These are phyloP conservation scores for Eupeodes luniger DNA, from an alignment of 2,888 invertebrate species.

Conservation along the genomic window DNA sequence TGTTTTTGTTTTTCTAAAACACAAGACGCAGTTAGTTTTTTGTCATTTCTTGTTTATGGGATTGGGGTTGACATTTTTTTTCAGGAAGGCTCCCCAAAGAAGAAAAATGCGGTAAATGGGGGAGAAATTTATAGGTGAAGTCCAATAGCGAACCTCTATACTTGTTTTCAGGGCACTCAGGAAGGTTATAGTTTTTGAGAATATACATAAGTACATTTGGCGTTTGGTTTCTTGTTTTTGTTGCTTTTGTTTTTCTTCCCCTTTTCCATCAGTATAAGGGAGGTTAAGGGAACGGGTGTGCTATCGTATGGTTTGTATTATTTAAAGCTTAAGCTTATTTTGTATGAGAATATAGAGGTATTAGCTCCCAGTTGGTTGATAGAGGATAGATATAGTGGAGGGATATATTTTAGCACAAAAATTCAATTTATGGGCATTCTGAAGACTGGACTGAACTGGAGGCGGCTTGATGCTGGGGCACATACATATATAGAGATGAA, in stretches of 20 bases:
- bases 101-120: conserved; percentile 37
- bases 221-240: not conserved
- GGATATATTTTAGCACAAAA: conserved; percentile 19
- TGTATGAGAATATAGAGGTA: conserved; percentile 11
- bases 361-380: conserved; percentile 36
- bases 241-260: not conserved
- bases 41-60: conserved; percentile 68
- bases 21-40: conserved; percentile 63
- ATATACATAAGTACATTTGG: conserved; percentile 31
- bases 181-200: conserved; percentile 48
- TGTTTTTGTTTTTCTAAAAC: conserved; percentile 58
- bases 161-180: not conserved
- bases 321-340: conserved; percentile 28
- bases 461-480: not conserved
- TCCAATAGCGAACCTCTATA: conserved; percentile 8
- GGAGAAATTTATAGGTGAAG: conserved; percentile 52
- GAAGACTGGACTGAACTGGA: not conserved
- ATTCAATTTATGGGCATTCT: conserved; percentile 56
- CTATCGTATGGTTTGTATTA: conserved; percentile 30
- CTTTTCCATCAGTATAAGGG: not conserved
- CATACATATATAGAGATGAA: not conserved
- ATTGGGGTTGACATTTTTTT: conserved; percentile 52
- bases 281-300: conserved; percentile 8
- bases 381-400: not conserved
- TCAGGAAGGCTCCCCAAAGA: conserved; percentile 24